A percentile compares a stretch with the other conserved stretches of the same genome.
Evolutionary conservation across 2,797 vertebrate species (phyloP).

Genomic region (Intellagama lesueurii): DNA sequence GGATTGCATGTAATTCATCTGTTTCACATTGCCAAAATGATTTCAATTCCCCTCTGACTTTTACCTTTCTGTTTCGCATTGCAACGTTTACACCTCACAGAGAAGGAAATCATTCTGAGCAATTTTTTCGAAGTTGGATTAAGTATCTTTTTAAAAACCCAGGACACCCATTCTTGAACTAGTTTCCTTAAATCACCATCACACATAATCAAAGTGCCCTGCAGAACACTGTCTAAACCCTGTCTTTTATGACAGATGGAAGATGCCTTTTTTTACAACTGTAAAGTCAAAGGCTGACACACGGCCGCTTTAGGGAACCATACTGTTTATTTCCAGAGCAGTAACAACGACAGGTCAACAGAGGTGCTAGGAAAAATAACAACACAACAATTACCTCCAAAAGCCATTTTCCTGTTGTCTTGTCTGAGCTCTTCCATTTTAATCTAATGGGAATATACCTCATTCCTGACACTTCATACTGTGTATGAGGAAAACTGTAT

Average conservation of each 20-base stretch:
- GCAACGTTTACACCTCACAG: conserved; percentile 51
- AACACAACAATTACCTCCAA: neutral
- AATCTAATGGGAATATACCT: conserved; percentile 34
- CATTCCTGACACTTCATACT: conserved; percentile 40
- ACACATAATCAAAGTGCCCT: conserved; percentile 56
- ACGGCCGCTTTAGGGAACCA: conserved; percentile 58
- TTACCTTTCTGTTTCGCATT: conserved; percentile 53
- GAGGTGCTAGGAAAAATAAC: conserved; percentile 62
- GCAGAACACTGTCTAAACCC: conserved; percentile 53
- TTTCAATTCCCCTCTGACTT: no score
- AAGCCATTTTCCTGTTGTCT: conserved; percentile 50
- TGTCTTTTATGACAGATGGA: conserved; percentile 49
- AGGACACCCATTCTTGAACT: conserved; percentile 34
- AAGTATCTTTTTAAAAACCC: conserved; percentile 28
- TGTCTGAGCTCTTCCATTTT: conserved; percentile 52
- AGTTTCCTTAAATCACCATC: conserved; percentile 70
- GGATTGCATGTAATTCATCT: no score
- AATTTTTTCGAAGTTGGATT: conserved; percentile 38
- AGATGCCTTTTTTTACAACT: conserved; percentile 54
- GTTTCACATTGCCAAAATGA: no score
- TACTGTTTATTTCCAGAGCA: conserved; percentile 55
- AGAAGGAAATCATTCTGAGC: conserved; percentile 19
- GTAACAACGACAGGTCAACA: conserved; percentile 57
- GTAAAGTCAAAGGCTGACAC: conserved; percentile 61
- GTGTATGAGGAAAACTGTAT: conserved; percentile 34